A percentile compares a stretch with the other conserved stretches of the same genome.
Conservation (phyloP, 2,888 invertebrate genomes). For the Synanthedon tipuliformis region DNA sequence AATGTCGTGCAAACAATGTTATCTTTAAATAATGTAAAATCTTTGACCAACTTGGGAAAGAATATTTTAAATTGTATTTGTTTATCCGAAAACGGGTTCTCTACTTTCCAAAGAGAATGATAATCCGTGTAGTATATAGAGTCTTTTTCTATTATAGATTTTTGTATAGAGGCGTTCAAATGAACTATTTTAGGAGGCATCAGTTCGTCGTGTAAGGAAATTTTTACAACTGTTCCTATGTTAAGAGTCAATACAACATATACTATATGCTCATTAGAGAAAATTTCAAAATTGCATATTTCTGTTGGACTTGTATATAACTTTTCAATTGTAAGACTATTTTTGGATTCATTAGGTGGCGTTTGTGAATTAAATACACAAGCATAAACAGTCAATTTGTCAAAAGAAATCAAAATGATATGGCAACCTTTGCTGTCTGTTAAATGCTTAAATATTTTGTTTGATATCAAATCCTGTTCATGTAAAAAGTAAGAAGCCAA, state of each 20-base stretch:
- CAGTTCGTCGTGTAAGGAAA: conserved; percentile 17
- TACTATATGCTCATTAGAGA: conserved; percentile 12
- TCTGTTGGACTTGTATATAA: conserved; percentile 38
- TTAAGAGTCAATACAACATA: conserved; percentile 30
- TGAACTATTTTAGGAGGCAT: conserved; percentile 23
- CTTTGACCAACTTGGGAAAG: conserved; percentile 36
- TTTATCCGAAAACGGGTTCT: conserved; percentile 21
- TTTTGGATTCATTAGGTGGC: no score
- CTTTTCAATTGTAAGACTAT: no score
- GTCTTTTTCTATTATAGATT: conserved; percentile 22
- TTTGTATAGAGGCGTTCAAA: conserved; percentile 40
- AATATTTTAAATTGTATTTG: conserved; percentile 28
- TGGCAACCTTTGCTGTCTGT: not conserved
- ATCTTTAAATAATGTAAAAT: conserved; percentile 17
- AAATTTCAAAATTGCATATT: conserved; percentile 32
- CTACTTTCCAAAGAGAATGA: conserved; percentile 39
- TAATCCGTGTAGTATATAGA: conserved; percentile 44
- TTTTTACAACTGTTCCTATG: conserved; percentile 37
- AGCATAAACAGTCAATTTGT: conserved; percentile 27
- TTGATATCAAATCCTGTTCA: no score
- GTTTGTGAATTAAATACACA: conserved; percentile 16
- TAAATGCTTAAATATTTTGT: no score
- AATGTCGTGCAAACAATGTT: no score
- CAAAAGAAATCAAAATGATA: conserved; percentile 28
- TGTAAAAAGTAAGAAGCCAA: no score